Evolutionary conservation across 2,888 invertebrate genomes (phyloP).

Genomic region (Amphipyra tragopoginis): DNA sequence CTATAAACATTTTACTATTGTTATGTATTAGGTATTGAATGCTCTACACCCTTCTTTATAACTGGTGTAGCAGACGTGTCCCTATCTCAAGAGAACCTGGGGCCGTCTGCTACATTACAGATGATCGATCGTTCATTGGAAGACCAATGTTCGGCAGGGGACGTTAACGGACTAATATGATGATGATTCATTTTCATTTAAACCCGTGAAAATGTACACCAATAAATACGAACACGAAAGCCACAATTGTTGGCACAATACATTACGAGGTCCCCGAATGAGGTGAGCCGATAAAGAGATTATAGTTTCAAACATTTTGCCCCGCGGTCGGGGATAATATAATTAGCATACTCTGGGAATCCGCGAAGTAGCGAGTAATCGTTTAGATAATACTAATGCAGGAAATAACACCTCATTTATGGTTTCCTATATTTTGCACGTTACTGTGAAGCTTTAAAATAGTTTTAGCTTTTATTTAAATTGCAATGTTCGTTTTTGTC

Average conservation of each 20-base stretch:
- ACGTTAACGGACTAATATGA: no score
- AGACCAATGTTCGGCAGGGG: no score
- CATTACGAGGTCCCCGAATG: conserved; percentile 40
- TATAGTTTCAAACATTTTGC: conserved; percentile 49
- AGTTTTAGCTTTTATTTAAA: no score
- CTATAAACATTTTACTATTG: no score
- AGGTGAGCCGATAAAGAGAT: conserved; percentile 56
- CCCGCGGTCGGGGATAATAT: conserved; percentile 23
- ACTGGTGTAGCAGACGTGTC: no score
- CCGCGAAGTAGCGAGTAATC: conserved; percentile 8
- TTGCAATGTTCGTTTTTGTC: no score
- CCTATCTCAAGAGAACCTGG: no score
- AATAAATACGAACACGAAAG: conserved; percentile 1
- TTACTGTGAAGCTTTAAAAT: no score
- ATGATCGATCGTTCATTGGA: no score
- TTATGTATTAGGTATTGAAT: no score
- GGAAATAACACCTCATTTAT: background rate
- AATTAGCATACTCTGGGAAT: conserved; percentile 50
- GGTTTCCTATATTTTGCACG: background rate
- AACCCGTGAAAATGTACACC: background rate
- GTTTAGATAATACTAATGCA: conserved; percentile 16
- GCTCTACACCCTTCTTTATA: no score
- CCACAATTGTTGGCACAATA: conserved; percentile 13
- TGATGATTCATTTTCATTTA: background rate
- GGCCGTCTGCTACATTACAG: no score